Percentiles rank a stretch among this genome's conserved stretches.
Evolutionary conservation across 1,140 invertebrate genomes (phyloP).

Genomic region (Nasonia vitripennis): DNA sequence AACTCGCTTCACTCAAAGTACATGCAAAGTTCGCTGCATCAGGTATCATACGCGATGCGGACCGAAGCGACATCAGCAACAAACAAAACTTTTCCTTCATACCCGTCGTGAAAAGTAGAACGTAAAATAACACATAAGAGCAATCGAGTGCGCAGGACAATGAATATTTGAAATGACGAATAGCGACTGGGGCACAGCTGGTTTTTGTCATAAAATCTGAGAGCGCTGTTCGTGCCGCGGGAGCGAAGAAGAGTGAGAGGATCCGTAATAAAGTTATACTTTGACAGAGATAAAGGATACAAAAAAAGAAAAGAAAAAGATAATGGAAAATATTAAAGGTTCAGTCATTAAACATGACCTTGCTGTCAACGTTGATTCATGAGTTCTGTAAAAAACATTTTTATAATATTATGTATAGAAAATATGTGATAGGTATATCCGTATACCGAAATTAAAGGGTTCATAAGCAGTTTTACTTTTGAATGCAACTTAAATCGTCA

Average conservation of each 20-base stretch:
- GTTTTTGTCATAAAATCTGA: neutral
- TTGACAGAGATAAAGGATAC: neutral
- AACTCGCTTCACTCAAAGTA: too few relatives aligned
- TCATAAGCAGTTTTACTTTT: too few relatives aligned
- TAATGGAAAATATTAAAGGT: neutral
- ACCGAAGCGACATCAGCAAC: too few relatives aligned
- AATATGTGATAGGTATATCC: too few relatives aligned
- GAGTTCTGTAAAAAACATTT: neutral
- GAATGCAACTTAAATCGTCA: too few relatives aligned
- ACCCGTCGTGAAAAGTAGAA: neutral
- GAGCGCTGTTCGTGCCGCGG: neutral
- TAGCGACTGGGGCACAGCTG: neutral
- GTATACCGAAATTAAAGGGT: too few relatives aligned
- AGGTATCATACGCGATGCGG: too few relatives aligned
- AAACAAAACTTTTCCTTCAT: too few relatives aligned
- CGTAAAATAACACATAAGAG: neutral
- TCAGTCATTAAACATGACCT: neutral
- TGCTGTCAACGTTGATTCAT: neutral
- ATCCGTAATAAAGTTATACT: slow-evolving; percentile 2
- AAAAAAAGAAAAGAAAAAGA: neutral
- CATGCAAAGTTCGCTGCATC: too few relatives aligned
- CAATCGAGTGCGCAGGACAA: neutral
- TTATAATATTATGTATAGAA: too few relatives aligned
- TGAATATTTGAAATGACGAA: slow-evolving; percentile 18
- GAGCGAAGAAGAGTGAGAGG: neutral